These are phyloP conservation scores for Sander vitreus DNA, from an alignment of 2,113 vertebrate species.

Conservation along the genomic window DNA sequence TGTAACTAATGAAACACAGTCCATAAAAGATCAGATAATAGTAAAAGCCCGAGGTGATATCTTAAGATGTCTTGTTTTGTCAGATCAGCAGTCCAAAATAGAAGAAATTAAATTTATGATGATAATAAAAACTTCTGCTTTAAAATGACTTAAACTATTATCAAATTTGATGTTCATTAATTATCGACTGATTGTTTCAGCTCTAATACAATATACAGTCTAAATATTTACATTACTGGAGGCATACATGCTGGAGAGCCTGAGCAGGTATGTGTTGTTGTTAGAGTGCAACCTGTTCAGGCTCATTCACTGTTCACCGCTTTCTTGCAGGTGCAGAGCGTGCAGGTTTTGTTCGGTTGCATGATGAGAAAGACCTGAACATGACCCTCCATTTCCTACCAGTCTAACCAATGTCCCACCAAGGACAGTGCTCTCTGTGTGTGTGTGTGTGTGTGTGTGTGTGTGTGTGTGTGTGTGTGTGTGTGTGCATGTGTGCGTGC, in stretches of 20 bases:
- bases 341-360: constrained; percentile 67
- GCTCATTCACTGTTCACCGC: constrained; percentile 45
- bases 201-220: background rate
- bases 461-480: background rate
- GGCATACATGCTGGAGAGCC: background rate
- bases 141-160: background rate
- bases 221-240: too few relatives aligned
- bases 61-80: background rate
- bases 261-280: constrained; percentile 37
- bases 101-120: background rate
- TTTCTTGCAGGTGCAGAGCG: constrained; percentile 7
- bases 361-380: constrained; percentile 69
- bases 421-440: constrained; percentile 47
- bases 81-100: background rate
- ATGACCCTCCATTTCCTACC: constrained; percentile 70
- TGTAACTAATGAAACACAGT: background rate
- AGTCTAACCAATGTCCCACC: constrained; percentile 61
- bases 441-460: background rate
- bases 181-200: background rate
- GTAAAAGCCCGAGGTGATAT: background rate
- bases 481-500: background rate
- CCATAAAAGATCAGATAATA: background rate
- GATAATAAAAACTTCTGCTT: background rate
- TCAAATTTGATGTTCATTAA: background rate
- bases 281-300: constrained; percentile 39